Base-by-base conservation (phyloP, 2,113 vertebrate species). In the Trochalopteron elliotii region DNA sequence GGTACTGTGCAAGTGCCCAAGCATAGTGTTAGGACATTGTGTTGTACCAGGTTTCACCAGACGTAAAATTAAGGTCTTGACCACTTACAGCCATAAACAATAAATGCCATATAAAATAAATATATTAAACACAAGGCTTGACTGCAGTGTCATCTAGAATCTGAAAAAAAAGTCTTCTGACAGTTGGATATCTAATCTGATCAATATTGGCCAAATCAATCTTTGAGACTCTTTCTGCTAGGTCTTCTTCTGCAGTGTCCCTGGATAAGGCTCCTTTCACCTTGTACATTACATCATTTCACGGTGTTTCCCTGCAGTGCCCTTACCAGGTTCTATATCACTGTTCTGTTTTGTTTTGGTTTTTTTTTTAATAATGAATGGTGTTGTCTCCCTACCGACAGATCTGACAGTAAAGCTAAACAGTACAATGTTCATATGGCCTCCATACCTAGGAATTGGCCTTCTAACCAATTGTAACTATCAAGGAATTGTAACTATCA, bases 21-120 rank as follows among this genome's bases (percentile, higher is more conserved):
- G 45, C 40, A 57, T 15, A 24, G 42, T 76, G 45, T 53, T 82
- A 93, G 78, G 74, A 89, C 63, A 79, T 57, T 69, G 68, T 85
- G n/a, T 85, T 79, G 57, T 76, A 87, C 30, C n/a, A 89, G 53
- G 81, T 85, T 82, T 74, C 70, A 93, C 25, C 53, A 93, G 87
- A 94, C 4, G 63, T 55, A 83, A 96, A 94, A 93, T 21, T 65
- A 65, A 83, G 70, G 33, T 87, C 93, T 85, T 95, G 87, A 87
- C 87, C 84, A 93, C 63, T 94, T 96, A 79, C 45, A 91, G 59
- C 45, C 77, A 53, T 61, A 82, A 92, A 94, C 31, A 89, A 70
- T 37, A 72, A 91, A 84, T 64, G 3, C 16, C 10, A 25, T 78
- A 55, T 52, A 80, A 86, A 89, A 33, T 4, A 35, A 55, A 30